These are phyloP conservation scores for Siniperca undulata DNA, from an alignment of 2,797 vertebrate genomes.

Conservation along the genomic window DNA sequence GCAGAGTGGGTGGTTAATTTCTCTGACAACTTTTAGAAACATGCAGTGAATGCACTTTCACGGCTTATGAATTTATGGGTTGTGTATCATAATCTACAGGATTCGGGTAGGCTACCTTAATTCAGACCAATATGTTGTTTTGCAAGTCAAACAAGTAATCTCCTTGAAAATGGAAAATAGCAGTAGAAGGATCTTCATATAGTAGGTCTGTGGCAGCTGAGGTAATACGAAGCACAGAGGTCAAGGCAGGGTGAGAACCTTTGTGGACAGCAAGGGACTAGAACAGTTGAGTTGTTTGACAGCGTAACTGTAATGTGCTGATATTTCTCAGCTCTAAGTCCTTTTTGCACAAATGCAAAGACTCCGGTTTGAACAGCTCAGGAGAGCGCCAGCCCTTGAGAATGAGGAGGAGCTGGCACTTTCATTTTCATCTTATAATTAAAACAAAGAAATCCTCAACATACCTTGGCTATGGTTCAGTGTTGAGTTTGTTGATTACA, in stretches of 20 bases:
- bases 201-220: not conserved
- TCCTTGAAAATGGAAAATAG: too few species aligned
- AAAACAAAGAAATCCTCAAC: conserved; percentile 31
- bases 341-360: conserved; percentile 41
- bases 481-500: conserved; percentile 26
- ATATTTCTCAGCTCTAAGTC: conserved; percentile 28
- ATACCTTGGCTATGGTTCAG: conserved; percentile 17
- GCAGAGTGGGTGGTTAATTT: not conserved
- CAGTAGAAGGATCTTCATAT: not conserved
- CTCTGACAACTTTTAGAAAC: not conserved
- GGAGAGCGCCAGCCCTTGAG: conserved; percentile 3
- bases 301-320: conserved; percentile 8
- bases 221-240: not conserved
- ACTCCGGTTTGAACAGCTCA: conserved; percentile 41
- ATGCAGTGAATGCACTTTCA: not conserved
- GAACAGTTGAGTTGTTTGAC: conserved; percentile 22
- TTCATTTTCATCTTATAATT: conserved; percentile 20
- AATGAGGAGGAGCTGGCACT: conserved; percentile 4
- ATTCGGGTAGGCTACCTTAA: not conserved
- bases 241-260: conserved; percentile 20
- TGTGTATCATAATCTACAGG: not conserved
- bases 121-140: not conserved
- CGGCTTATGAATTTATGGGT: not conserved
- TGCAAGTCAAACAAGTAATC: too few species aligned
- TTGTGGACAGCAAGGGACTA: conserved; percentile 6